These are phyloP conservation scores for Cheilosia scutellata DNA, from an alignment of 2,888 invertebrate genomes.

Conservation along the genomic window DNA sequence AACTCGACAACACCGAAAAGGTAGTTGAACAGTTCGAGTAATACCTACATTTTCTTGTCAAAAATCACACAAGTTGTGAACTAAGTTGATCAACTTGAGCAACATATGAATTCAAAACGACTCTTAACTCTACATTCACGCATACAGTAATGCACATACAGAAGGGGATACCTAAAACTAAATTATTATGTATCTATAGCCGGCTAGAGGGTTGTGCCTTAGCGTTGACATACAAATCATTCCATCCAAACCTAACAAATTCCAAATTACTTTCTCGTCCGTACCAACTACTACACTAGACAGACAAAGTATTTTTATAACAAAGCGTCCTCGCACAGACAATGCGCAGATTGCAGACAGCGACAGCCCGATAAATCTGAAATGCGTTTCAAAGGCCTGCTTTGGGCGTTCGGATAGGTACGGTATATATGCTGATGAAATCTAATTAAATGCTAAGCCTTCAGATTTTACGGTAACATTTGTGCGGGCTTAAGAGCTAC, in stretches of 20 bases:
- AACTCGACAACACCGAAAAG: too few species aligned
- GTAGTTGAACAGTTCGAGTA: too few species aligned
- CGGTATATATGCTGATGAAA: conserved; percentile 32
- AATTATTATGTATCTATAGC: too few species aligned
- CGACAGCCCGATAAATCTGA: background rate
- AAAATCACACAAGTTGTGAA: too few species aligned
- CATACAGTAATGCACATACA: too few species aligned
- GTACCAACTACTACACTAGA: background rate
- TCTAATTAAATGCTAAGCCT: conserved; percentile 71
- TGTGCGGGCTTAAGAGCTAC: conserved; percentile 50
- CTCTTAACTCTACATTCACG: too few species aligned
- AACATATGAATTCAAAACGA: too few species aligned
- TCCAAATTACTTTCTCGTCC: background rate
- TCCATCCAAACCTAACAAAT: background rate
- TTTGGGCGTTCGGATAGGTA: background rate
- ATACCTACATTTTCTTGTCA: too few species aligned
- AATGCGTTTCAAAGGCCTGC: background rate
- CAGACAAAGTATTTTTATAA: background rate
- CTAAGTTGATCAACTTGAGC: too few species aligned
- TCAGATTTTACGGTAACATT: conserved; percentile 62
- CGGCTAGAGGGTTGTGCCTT: too few species aligned
- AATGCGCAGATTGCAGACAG: background rate
- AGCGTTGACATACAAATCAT: too few species aligned
- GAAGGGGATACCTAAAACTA: too few species aligned
- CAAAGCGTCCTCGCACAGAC: background rate